Evolutionary conservation across 30 jellyfish, hydroid and myxozoan genomes (phyloP), one percentile per base, ranked within the genome.

Genomic region (Euphysa ruthae): DNA sequence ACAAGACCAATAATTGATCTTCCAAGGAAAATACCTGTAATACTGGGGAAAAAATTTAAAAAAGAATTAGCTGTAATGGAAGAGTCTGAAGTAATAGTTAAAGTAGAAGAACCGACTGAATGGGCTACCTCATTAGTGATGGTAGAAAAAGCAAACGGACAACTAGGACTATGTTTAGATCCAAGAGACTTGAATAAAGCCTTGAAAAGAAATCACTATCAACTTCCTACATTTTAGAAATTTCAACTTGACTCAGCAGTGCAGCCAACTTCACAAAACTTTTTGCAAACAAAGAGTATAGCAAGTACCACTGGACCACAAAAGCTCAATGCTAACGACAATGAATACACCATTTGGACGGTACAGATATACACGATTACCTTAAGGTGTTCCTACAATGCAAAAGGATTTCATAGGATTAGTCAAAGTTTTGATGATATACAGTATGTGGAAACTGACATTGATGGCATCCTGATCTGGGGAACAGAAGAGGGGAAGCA

Each of bases 341-440:
- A 71, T 83, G 55, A 82, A 43, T 43, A 75, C 93, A 10, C 83
- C 82, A 27, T 77, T 76, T 38, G 95, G 93, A 21, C 69, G 95
- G 12, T 75, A 56, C 58, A 73, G 77, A 35, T 82, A 60, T 49
- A 63, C 46, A 30, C 77, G 95, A n/a, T 15, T 82, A 21, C 87
- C 88, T 0, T 82, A 78, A 25, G 95, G 93, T 12, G 66, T 75
- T 27, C 92, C 70, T 46, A 70, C 92, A 4, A 89, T 89, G 22
- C 61, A 83, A 38, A 78, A 80, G 51, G 70, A 58, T 0, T 78
- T 68, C 49, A 84, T 0, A 66, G 55, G 44, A 34, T 69, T 22
- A 70, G 86, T 31, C 70, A 72, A 15, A 43, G 70, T 26, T 43
- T 80, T 50, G 66, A 71, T 29, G 82, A 75, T 56, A 35, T 58